A percentile compares a stretch with the other conserved stretches of the same genome.
phyloP scores from a whole-genome alignment of 92 coral and sea anemone species.

The Montipora capitata region DNA sequence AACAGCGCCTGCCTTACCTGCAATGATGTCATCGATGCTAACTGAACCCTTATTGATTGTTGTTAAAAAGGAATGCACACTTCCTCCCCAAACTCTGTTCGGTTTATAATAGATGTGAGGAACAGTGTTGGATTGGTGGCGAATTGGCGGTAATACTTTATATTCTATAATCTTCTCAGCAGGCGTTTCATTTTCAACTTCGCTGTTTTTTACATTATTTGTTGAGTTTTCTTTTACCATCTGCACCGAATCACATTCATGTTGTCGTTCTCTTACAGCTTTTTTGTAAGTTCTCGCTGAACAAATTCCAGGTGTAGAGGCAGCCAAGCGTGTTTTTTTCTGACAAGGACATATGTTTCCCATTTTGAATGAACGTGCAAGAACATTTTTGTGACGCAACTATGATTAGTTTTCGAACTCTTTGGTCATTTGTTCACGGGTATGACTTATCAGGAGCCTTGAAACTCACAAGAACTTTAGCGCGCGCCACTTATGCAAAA shows the following conservation, averaged over 20 bases:
- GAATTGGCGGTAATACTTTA: conserved; percentile 58
- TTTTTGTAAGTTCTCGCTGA: not conserved
- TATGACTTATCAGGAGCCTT: no score
- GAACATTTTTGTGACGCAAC: not conserved
- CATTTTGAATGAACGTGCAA: conserved; percentile 22
- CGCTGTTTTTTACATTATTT: not conserved
- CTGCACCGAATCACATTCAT: no score
- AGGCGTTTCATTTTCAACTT: not conserved
- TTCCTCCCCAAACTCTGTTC: conserved; percentile 31
- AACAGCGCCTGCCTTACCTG: not conserved
- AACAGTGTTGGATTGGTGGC: not conserved
- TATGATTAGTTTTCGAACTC: not conserved
- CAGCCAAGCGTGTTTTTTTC: not conserved
- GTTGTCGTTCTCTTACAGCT: not conserved
- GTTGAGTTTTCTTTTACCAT: not conserved
- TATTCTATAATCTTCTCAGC: conserved; percentile 5
- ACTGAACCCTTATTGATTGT: conserved; percentile 15
- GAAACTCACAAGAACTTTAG: no score
- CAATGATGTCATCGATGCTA: conserved; percentile 18
- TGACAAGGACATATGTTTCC: conserved; percentile 20
- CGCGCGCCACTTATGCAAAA: not conserved
- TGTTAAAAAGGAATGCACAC: conserved; percentile 34
- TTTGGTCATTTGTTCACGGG: not conserved
- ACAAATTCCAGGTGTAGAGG: not conserved
- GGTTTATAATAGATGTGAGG: conserved; percentile 13